Percentiles rank a stretch among this genome's conserved stretches.
Evolutionary conservation across 2,888 invertebrate genomes (phyloP).

Genomic region (Stenichneumon culpator): DNA sequence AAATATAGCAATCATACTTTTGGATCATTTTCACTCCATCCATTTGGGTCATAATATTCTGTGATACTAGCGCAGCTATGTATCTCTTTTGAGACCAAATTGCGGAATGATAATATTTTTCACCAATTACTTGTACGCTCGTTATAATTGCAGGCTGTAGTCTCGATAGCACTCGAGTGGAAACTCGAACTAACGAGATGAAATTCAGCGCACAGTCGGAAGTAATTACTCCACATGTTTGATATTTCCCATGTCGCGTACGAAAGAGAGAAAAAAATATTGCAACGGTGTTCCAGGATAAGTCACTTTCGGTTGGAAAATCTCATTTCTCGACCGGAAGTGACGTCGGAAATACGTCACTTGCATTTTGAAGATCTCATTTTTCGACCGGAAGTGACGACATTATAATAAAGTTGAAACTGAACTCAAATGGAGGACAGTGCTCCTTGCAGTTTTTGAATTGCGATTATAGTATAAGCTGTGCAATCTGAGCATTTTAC

Average conservation of each 20-base stretch:
- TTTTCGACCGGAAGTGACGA: background rate
- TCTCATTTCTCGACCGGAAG: background rate
- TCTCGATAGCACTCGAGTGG: conserved; percentile 5
- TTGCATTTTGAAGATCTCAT: background rate
- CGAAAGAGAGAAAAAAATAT: background rate
- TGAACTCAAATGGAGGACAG: background rate
- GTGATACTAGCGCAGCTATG: background rate
- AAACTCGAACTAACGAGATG: conserved; percentile 15
- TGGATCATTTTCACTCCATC: background rate
- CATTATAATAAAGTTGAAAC: background rate
- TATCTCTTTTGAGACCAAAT: background rate
- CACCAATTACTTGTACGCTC: background rate
- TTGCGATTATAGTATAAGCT: background rate
- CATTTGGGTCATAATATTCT: background rate
- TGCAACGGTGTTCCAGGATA: background rate
- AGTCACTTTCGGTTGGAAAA: background rate
- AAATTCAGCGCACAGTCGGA: background rate
- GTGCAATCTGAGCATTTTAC: background rate
- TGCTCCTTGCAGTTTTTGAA: background rate
- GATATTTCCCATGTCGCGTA: background rate
- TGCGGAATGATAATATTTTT: background rate
- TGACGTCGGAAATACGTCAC: background rate
- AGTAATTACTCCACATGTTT: background rate
- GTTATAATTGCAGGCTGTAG: background rate
- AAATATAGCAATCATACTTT: background rate